Evolutionary conservation across 2,797 vertebrate species (phyloP).

Genomic region (Anguilla megastoma): DNA sequence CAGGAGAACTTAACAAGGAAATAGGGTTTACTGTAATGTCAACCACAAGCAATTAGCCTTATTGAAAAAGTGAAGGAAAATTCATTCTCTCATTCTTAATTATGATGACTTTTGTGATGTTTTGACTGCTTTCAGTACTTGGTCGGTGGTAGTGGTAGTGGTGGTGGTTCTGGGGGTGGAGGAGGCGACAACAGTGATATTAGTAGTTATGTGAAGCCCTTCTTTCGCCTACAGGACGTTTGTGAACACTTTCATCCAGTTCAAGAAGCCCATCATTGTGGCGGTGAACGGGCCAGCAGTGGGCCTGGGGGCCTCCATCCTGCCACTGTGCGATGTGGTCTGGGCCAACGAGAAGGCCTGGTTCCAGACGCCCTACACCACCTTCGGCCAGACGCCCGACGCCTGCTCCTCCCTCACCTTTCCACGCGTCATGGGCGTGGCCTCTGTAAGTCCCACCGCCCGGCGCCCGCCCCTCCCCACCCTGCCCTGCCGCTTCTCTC

Average conservation of each 20-base stretch:
- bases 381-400: conserved; percentile 93
- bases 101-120: not conserved
- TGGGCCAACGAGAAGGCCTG: conserved; percentile 99
- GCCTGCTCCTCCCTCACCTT: conserved; percentile 93
- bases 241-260: conserved; percentile 97
- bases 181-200: not conserved
- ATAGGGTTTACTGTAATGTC: not conserved
- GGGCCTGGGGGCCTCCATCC: conserved; percentile 90
- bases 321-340: conserved; percentile 95
- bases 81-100: not conserved
- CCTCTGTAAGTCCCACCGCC: conserved; percentile 81
- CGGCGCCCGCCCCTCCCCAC: not conserved
- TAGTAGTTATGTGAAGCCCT: conserved; percentile 15
- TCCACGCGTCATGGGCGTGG: conserved; percentile 92
- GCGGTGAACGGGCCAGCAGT: conserved; percentile 94
- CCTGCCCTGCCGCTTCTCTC: not conserved
- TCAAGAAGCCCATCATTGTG: conserved; percentile 95
- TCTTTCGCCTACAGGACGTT: conserved; percentile 79
- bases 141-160: not conserved
- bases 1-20: not conserved
- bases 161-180: not conserved
- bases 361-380: conserved; percentile 96
- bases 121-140: not conserved
- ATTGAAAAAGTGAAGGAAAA: not conserved
- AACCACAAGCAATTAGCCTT: not conserved